Evolutionary conservation across 1,140 invertebrate genomes (phyloP), one percentile per base, ranked within the genome.

Genomic region (Aradophagus sp.): DNA sequence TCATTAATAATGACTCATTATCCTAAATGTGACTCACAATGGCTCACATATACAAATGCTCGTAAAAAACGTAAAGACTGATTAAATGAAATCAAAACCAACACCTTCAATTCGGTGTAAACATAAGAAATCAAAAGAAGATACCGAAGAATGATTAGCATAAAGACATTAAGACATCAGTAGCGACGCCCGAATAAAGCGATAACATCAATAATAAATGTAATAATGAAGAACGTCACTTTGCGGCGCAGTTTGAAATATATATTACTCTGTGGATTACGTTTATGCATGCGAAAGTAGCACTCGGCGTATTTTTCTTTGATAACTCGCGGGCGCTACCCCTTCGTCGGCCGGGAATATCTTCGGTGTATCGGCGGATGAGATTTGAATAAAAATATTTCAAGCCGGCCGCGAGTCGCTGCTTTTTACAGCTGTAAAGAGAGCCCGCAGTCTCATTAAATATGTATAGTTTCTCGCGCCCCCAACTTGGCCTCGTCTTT

Each of bases 351-450:
- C n/a, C n/a, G 59, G 66, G 61, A 72, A 65, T 73, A 68, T 68
- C 71, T 68, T 73, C 70, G 53, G 53, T 52, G 53, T 62, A 66
- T 67, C 69, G 62, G 42, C 62, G 58, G 65, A 74, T 74, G 71
- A 74, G 71, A 74, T 74, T 74, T 74, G 71, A 74, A 74, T 74
- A 74, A 74, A 69, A 74, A 65, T 74, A 74, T 69, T 69, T 65
- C 71, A 59, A 62, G 61, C 56, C 53, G 61, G 19, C 61, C 61
- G 68, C 59, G 42, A 61, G 58, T 58, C 70, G 39, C 38, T 62
- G 56, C 59, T 73, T 73, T 73, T 73, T 73, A 73, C 71, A 68
- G 63, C 65, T 69, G 71, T 53, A 65, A 72, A 72, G 69, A 72
- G 62, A 72, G 55, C 36, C 68, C 63, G 53, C 39, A 59, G 70